phyloP scores from a whole-genome alignment of 1,140 invertebrate genomes.

The Drosophila nikananu region DNA sequence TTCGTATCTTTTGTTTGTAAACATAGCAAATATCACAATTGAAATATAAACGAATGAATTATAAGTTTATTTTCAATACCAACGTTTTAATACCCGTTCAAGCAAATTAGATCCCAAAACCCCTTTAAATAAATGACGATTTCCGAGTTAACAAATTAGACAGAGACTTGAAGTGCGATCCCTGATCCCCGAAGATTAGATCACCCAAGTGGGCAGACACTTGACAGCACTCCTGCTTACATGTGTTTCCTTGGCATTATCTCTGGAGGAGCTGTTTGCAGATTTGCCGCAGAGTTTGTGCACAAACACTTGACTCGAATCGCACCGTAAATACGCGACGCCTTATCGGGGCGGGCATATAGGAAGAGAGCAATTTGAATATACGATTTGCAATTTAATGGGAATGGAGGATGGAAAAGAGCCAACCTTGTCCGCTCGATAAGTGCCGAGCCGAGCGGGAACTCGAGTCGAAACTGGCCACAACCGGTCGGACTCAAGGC shows the following conservation, averaged over 20 bases:
- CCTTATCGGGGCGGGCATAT: conserved; percentile 36
- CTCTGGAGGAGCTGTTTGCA: conserved; percentile 32
- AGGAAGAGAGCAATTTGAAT: conserved; percentile 55
- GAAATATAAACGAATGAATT: not conserved
- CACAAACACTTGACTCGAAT: conserved; percentile 33
- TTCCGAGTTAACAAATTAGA: conserved; percentile 1
- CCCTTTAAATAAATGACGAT: not conserved
- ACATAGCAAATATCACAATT: not conserved
- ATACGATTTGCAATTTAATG: conserved; percentile 17
- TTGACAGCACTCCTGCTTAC: conserved; percentile 1
- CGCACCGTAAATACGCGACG: conserved; percentile 20
- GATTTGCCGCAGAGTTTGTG: conserved; percentile 25
- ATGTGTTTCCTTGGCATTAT: conserved; percentile 37
- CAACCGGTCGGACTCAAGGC: conserved; percentile 76
- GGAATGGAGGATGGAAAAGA: conserved; percentile 24
- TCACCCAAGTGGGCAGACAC: conserved; percentile 23
- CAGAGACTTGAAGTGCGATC: conserved; percentile 3
- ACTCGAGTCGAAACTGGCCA: conserved; percentile 51
- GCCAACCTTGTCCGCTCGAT: conserved; percentile 59
- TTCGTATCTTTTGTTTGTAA: not conserved
- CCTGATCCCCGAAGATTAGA: conserved; percentile 27
- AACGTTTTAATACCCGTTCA: not conserved
- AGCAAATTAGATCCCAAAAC: not conserved
- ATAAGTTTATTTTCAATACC: not conserved
- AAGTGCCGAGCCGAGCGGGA: conserved; percentile 58